phyloP scores from a whole-genome alignment of 2,888 invertebrate species.

The Rhamphomyia laevipes region DNA sequence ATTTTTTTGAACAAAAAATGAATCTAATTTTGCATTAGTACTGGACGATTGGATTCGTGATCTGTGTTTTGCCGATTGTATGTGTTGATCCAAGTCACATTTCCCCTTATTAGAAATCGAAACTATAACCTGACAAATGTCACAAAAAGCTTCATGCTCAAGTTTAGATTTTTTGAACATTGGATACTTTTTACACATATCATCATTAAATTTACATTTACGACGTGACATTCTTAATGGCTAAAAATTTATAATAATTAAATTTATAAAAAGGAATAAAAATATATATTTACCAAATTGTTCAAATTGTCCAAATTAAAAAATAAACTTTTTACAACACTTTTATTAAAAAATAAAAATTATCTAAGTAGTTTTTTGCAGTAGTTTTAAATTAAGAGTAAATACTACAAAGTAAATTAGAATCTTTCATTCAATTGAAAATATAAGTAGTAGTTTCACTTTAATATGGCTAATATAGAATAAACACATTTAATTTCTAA shows the following conservation, averaged over 20 bases:
- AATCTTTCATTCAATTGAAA: too few species aligned
- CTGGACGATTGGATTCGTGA: not conserved
- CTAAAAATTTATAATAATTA: not conserved
- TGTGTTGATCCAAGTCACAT: not conserved
- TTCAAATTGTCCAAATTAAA: not conserved
- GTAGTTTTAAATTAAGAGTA: too few species aligned
- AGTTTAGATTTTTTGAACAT: not conserved
- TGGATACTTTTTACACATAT: not conserved
- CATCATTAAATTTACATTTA: not conserved
- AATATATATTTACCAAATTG: not conserved
- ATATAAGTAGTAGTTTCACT: too few species aligned
- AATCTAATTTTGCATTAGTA: not conserved
- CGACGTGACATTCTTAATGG: not conserved
- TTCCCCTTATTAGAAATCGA: not conserved
- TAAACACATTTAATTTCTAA: not conserved
- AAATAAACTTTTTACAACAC: not conserved
- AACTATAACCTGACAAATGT: not conserved
- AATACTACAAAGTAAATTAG: too few species aligned
- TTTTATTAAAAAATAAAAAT: not conserved
- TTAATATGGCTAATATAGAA: too few species aligned
- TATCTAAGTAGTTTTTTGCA: too few species aligned
- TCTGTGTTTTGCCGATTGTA: not conserved
- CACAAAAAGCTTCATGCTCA: not conserved
- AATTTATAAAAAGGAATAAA: not conserved
- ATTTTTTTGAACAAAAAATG: not conserved